These are phyloP conservation scores for Eumerus sabulonum DNA, from an alignment of 2,888 invertebrate genomes.

Conservation along the genomic window DNA sequence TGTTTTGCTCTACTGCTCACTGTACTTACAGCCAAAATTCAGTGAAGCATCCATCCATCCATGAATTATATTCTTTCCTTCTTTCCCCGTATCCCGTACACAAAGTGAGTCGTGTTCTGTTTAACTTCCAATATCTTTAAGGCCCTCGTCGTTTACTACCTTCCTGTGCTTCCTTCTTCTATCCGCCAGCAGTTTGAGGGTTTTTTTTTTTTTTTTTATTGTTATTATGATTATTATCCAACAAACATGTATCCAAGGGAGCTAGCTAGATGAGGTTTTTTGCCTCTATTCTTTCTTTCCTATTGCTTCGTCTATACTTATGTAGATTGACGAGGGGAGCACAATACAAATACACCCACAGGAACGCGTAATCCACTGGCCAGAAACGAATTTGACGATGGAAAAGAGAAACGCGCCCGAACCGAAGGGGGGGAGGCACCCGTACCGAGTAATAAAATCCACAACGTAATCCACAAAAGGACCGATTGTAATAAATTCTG, in stretches of 20 bases:
- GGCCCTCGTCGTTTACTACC: constrained; percentile 31
- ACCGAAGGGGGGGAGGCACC: constrained; percentile 35
- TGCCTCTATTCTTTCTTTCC: too few relatives aligned
- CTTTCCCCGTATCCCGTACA: constrained; percentile 4
- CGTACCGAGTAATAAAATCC: constrained; percentile 55
- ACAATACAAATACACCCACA: constrained; percentile 55
- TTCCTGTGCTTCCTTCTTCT: constrained; percentile 32
- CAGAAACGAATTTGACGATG: constrained; percentile 32
- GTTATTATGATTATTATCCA: constrained; percentile 59
- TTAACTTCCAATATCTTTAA: constrained; percentile 5
- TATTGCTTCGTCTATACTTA: constrained; percentile 41
- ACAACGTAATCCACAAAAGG: constrained; percentile 66
- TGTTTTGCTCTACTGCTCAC: too few relatives aligned
- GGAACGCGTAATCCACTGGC: constrained; percentile 67
- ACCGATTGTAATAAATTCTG: constrained; percentile 70
- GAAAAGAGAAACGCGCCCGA: constrained; percentile 15
- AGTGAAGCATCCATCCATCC: constrained; percentile 69
- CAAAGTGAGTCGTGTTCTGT: neutral
- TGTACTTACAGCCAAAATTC: constrained; percentile 66
- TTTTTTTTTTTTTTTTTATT: too few relatives aligned
- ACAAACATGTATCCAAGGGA: constrained; percentile 50
- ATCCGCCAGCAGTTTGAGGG: constrained; percentile 41
- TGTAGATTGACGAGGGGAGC: constrained; percentile 55
- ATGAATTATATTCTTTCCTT: constrained; percentile 54
- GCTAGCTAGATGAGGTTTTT: constrained; percentile 43